Conservation (phyloP, 1,140 invertebrate species). For the Aricia agestis region DNA sequence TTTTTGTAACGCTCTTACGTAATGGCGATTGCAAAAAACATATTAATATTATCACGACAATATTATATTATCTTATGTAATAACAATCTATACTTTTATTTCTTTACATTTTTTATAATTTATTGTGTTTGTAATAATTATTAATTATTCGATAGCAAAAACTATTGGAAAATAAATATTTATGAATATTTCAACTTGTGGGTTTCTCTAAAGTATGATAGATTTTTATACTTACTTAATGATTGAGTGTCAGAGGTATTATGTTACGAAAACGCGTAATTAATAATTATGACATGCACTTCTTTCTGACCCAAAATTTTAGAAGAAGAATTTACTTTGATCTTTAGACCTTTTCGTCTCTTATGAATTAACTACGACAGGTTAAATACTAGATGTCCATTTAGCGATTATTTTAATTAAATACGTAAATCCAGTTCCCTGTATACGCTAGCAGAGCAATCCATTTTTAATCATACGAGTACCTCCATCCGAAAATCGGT, state of each 20-base stretch:
- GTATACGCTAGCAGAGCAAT: neutral
- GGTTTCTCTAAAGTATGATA: neutral
- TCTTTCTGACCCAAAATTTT: no score
- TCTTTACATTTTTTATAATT: neutral
- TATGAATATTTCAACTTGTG: neutral
- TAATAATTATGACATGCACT: no score
- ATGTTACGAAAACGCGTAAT: no score
- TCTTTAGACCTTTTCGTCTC: no score
- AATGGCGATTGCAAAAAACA: neutral
- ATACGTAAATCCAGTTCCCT: neutral
- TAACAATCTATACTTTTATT: neutral
- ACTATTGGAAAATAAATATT: neutral
- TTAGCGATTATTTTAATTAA: no score
- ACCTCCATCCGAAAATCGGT: neutral
- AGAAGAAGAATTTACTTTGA: no score
- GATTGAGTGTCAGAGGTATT: no score
- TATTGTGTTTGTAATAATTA: neutral
- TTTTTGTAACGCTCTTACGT: slow-evolving; percentile 7
- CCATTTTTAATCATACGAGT: neutral
- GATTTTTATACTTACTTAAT: neutral
- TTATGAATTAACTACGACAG: no score
- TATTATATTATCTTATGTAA: slow-evolving; percentile 13
- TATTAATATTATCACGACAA: neutral
- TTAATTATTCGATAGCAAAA: neutral
- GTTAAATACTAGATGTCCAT: no score